A percentile compares a stretch with the other conserved stretches of the same genome.
phyloP scores from a whole-genome alignment of 2,797 vertebrate genomes.

The Capromys pilorides region DNA sequence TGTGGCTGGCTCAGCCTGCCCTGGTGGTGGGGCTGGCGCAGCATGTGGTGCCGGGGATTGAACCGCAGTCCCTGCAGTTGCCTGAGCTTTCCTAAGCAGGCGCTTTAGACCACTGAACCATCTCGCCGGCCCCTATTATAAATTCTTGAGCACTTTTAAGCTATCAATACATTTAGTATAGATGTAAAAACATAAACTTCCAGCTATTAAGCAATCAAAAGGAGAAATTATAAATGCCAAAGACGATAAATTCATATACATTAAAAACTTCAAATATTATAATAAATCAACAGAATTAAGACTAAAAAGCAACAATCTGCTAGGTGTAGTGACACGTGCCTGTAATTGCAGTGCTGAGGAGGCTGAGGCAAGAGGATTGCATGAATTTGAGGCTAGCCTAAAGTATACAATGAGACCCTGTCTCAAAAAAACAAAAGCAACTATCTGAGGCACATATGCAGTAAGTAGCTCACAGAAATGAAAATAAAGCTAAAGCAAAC shows the following conservation, averaged over 20 bases:
- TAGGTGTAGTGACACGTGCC: too few relatives aligned
- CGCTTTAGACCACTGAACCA: too few relatives aligned
- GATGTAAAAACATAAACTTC: constrained; percentile 32
- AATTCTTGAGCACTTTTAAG: constrained; percentile 10
- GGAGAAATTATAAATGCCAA: constrained; percentile 6
- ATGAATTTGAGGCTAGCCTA: too few relatives aligned
- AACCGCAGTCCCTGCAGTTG: too few relatives aligned
- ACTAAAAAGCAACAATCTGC: constrained; percentile 43
- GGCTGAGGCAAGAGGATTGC: too few relatives aligned
- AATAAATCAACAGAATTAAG: constrained; percentile 35
- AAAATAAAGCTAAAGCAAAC: constrained; percentile 12
- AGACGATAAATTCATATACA: neutral
- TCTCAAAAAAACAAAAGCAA: neutral
- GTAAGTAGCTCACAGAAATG: neutral
- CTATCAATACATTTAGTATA: neutral
- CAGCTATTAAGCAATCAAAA: neutral
- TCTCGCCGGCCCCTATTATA: too few relatives aligned
- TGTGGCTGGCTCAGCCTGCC: too few relatives aligned
- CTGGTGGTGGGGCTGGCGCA: too few relatives aligned
- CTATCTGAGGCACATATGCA: neutral
- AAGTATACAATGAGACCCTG: too few relatives aligned
- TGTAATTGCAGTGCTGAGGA: too few relatives aligned
- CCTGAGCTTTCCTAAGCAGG: too few relatives aligned
- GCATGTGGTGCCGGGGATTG: too few relatives aligned
- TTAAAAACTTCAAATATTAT: neutral